Evolutionary conservation across 2,797 vertebrate species (phyloP).

Genomic region (Coregonus sp.): DNA sequence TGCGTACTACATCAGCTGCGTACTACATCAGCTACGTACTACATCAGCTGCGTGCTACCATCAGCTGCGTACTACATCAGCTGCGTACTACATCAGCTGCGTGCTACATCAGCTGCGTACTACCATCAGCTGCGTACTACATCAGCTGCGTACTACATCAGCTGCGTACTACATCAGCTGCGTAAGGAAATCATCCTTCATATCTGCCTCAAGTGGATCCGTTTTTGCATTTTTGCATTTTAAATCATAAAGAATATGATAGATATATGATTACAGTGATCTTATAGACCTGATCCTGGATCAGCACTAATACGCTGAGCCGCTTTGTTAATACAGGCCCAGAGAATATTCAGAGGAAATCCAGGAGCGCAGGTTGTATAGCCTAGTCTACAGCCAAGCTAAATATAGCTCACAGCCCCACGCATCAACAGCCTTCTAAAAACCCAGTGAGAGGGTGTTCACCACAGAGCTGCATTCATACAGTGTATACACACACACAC

Average conservation of each 20-base stretch:
- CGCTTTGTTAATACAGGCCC: too few relatives aligned
- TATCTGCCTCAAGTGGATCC: background rate
- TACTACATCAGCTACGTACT: too few relatives aligned
- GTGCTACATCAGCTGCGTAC: too few relatives aligned
- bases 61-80: too few relatives aligned
- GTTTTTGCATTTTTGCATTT: background rate
- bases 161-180: too few relatives aligned
- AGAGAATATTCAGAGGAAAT: constrained; percentile 38
- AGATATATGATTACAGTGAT: background rate
- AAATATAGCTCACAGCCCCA: constrained; percentile 70
- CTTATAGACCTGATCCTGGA: background rate
- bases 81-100: too few relatives aligned
- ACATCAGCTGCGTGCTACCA: too few relatives aligned
- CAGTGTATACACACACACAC: constrained; percentile 53
- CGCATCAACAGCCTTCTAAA: constrained; percentile 70
- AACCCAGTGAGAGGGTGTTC: constrained; percentile 63
- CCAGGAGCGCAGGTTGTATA: constrained; percentile 52
- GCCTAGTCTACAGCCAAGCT: constrained; percentile 54
- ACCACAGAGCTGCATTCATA: constrained; percentile 74
- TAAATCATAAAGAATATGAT: background rate
- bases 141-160: too few relatives aligned
- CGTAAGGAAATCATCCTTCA: constrained; percentile 51
- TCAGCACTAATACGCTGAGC: background rate
- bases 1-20: too few relatives aligned
- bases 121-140: too few relatives aligned